Evolutionary conservation across 2,113 vertebrate species (phyloP), one percentile per base, ranked within the genome.

Genomic region (Oncorhynchus kisutch): DNA sequence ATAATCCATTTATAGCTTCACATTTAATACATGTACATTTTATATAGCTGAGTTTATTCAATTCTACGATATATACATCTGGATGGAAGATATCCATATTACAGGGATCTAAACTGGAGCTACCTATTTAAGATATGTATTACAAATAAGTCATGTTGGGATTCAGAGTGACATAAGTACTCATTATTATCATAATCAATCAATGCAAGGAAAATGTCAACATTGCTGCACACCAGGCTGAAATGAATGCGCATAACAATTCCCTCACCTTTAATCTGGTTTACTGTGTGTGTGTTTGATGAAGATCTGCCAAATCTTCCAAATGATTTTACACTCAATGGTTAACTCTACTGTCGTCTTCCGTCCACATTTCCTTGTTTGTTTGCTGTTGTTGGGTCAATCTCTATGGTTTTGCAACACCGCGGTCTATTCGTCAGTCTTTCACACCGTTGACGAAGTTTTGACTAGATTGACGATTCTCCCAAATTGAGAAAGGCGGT

Each of bases 391-490:
- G 14, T 18, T 18, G 4, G 16, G 51, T 54, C 51, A 54, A 54
- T 54, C 31, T 25, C 13, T 45, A 2, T 45, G 39, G 39, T 45
- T 9, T 18, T 34, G 16, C 6, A 31, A 68, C 18, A 11, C 31
- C 1, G 66, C 29, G 2, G 66, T 18, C 29, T 68, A 25, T 34
- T 25, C 39, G 9, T 72, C 39, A 11, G 76, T 85, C 71, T 67
- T 5, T 29, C 31, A 11, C 51, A 72, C 20, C 22, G 72, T 79
- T 74, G 74, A 75, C 72, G 80, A 72, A 70, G 9, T 45, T 45
- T 45, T 45, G 9, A 45, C 39, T 12, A 45, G 39, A 2, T 45
- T 45, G 39, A 45, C 2, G 39, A 45, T 76, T 20, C 51, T 74
- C 78, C 74, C 20, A 70, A 12, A 13, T 5, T 45, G 39, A 45